These are phyloP conservation scores for Philantomba maxwellii DNA, from an alignment of 2,113 vertebrate genomes.

Conservation along the genomic window DNA sequence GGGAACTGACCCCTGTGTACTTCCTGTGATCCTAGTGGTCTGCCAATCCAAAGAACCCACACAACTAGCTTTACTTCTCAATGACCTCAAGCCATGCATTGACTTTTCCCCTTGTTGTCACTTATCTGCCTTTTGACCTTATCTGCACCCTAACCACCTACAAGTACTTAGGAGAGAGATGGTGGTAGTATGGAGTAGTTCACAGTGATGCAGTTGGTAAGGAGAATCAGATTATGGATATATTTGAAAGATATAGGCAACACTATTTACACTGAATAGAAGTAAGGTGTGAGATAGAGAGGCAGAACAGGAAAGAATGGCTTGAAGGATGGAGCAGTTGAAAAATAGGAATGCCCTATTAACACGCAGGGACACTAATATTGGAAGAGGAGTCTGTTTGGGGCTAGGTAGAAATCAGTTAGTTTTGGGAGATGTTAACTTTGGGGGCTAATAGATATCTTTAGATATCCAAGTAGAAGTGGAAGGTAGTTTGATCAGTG, in stretches of 20 bases:
- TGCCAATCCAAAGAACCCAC: not conserved
- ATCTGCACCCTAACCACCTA: not conserved
- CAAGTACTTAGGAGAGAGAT: not conserved
- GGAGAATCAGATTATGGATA: not conserved
- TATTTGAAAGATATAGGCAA: not conserved
- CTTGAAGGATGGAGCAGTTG: not conserved
- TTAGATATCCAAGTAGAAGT: not conserved
- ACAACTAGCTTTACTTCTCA: not conserved
- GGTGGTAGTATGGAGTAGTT: not conserved
- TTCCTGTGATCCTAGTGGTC: not conserved
- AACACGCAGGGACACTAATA: not conserved
- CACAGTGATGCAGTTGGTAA: not conserved
- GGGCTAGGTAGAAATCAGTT: not conserved
- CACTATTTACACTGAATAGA: not conserved
- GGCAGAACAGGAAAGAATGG: not conserved
- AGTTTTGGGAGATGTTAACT: not conserved
- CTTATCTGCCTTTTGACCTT: not conserved
- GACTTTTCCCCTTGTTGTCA: not conserved
- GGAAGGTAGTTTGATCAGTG: not conserved
- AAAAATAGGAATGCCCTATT: not conserved
- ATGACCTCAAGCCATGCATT: not conserved
- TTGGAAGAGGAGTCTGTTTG: not conserved
- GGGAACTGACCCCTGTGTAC: not conserved
- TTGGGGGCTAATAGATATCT: not conserved
- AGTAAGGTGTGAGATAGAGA: not conserved